A percentile compares a stretch with the other conserved stretches of the same genome.
phyloP scores from a whole-genome alignment of 2,888 invertebrate species.

The Spatulosminthurus flaviceps region DNA sequence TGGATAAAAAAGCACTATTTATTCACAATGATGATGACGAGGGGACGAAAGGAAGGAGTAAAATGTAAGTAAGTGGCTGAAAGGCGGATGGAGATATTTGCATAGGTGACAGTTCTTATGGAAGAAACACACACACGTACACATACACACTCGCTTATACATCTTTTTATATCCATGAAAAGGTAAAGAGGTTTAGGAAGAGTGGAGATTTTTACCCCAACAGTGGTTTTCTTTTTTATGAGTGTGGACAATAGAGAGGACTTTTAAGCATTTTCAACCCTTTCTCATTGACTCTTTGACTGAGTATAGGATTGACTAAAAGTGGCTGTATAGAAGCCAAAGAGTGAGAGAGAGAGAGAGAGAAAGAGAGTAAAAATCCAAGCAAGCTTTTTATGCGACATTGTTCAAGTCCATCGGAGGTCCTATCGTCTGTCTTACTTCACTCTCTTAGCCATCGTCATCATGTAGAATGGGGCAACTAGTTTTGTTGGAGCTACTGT shows the following conservation, averaged over 20 bases:
- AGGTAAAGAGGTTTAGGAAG: constrained; percentile 29
- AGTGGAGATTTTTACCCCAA: constrained; percentile 26
- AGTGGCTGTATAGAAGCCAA: constrained; percentile 40
- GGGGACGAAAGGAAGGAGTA: constrained; percentile 1
- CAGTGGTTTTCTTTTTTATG: constrained; percentile 31
- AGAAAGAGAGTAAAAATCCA: constrained; percentile 16
- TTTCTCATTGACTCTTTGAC: constrained; percentile 40
- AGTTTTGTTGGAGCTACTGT: constrained; percentile 28
- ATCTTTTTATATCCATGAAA: background rate
- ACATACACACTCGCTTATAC: too few relatives aligned
- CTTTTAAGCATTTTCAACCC: constrained; percentile 41
- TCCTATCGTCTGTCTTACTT: constrained; percentile 39
- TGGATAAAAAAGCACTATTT: background rate
- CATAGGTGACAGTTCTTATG: background rate
- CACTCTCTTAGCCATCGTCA: constrained; percentile 31
- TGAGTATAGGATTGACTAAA: constrained; percentile 37
- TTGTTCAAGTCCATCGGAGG: constrained; percentile 50
- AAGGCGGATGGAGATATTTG: background rate
- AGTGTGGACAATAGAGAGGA: constrained; percentile 36
- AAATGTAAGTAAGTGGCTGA: too few relatives aligned
- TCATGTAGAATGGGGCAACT: constrained; percentile 32
- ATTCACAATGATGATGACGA: background rate
- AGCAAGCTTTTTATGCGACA: constrained; percentile 34
- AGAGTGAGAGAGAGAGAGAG: constrained; percentile 22
- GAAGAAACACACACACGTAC: background rate